A percentile compares a stretch with the other conserved stretches of the same genome.
Conservation (phyloP, 2,888 invertebrate species). For the Synanthedon myopaeformis region DNA sequence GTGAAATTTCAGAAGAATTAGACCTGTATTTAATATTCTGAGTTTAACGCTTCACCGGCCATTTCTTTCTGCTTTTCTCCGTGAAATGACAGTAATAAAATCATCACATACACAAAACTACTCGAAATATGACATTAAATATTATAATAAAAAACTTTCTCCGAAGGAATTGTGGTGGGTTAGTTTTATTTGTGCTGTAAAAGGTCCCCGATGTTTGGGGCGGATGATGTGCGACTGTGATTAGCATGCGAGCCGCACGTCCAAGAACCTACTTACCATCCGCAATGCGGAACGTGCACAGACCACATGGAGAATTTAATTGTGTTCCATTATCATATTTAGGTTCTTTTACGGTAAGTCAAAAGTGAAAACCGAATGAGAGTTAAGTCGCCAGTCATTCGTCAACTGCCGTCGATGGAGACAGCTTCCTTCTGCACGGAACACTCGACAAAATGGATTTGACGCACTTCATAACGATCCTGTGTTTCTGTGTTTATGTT, state of each 20-base stretch:
- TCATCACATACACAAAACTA: no score
- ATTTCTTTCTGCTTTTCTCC: no score
- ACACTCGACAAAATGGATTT: conserved; percentile 36
- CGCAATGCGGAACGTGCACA: conserved; percentile 60
- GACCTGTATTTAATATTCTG: no score
- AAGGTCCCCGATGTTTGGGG: conserved; percentile 46
- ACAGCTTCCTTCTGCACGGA: conserved; percentile 45
- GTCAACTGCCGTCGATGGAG: conserved; percentile 61
- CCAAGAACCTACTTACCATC: conserved; percentile 59
- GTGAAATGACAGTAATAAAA: no score
- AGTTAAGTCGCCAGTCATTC: conserved; percentile 53
- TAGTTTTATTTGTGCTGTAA: conserved; percentile 47
- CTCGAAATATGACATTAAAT: not conserved
- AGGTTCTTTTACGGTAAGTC: conserved; percentile 68
- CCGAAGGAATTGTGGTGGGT: conserved; percentile 40
- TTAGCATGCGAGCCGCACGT: conserved; percentile 52
- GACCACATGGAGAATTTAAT: conserved; percentile 67
- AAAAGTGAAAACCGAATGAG: conserved; percentile 68
- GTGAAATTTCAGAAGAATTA: no score
- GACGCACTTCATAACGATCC: conserved; percentile 27
- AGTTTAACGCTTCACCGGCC: no score
- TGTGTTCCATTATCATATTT: conserved; percentile 70
- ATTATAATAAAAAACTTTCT: conserved; percentile 42
- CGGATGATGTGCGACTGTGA: conserved; percentile 27
- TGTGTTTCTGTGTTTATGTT: conserved; percentile 36